These are phyloP conservation scores for Steromphala cineraria DNA, from an alignment of 2,888 invertebrate genomes.

Conservation along the genomic window DNA sequence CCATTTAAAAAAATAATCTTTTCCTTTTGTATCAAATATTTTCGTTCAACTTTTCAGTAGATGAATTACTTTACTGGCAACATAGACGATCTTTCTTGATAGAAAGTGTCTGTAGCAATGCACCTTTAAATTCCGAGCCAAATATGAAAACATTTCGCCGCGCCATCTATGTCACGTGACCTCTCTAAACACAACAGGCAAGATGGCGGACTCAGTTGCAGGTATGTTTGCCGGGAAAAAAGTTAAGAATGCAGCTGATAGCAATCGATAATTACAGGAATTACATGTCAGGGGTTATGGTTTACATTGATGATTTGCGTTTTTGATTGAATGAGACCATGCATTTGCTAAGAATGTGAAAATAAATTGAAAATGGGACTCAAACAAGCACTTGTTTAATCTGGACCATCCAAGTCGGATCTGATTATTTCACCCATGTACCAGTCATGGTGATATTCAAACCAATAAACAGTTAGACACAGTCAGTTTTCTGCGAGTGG, in stretches of 20 bases:
- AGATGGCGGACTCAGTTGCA: conserved; percentile 45
- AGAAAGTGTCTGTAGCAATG: neutral
- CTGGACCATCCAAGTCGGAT: neutral
- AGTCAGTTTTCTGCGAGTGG: neutral
- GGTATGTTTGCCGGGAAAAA: conserved; percentile 27
- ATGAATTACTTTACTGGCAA: too few relatives aligned
- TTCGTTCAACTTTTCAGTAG: too few relatives aligned
- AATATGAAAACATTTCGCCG: neutral
- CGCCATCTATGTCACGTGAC: conserved; percentile 42
- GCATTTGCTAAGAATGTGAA: neutral
- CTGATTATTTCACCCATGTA: too few relatives aligned
- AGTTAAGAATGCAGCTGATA: neutral
- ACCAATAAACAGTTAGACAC: neutral
- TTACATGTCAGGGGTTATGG: neutral
- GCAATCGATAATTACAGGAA: neutral
- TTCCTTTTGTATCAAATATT: too few relatives aligned
- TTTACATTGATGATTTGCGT: neutral
- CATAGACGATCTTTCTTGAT: too few relatives aligned
- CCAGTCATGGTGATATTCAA: too few relatives aligned
- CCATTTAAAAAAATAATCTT: too few relatives aligned
- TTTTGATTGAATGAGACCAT: neutral
- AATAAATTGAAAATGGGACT: neutral
- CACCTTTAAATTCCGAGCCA: neutral
- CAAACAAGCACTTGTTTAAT: neutral
- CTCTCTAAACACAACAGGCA: conserved; percentile 37